Evolutionary conservation across 2,888 invertebrate genomes (phyloP).

Genomic region (Diadegma fenestrale): DNA sequence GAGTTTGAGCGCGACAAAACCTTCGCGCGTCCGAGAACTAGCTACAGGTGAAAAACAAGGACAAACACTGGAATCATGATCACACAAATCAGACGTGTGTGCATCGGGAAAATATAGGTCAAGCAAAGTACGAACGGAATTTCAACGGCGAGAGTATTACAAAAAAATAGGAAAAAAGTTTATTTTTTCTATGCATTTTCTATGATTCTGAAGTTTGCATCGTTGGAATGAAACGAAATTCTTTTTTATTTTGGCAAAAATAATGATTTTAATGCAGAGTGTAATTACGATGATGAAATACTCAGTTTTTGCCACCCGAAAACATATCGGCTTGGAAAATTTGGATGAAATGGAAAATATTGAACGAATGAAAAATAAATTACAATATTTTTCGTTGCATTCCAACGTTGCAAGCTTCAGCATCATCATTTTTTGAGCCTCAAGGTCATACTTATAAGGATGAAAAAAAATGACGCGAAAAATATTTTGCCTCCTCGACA

Average conservation of each 20-base stretch:
- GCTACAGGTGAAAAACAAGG: conserved; percentile 1
- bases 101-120: not conserved
- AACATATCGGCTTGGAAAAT: too few species aligned
- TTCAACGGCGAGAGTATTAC: not conserved
- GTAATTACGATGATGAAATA: too few species aligned
- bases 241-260: too few species aligned
- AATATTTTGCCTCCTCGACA: not conserved
- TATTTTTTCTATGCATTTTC: not conserved
- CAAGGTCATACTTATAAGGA: not conserved
- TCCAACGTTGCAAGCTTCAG: too few species aligned
- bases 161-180: not conserved
- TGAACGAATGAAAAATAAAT: too few species aligned
- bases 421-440: too few species aligned
- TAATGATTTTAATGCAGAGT: too few species aligned
- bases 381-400: too few species aligned
- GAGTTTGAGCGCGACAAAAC: conserved; percentile 35
- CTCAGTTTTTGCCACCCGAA: too few species aligned
- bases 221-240: too few species aligned
- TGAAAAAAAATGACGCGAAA: not conserved
- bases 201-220: too few species aligned
- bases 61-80: not conserved
- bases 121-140: not conserved
- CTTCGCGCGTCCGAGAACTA: not conserved
- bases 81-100: not conserved
- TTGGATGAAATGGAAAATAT: too few species aligned